Percentiles rank a stretch among this genome's conserved stretches.
Conservation (phyloP, 2,888 invertebrate species). For the Endomychus coccineus region DNA sequence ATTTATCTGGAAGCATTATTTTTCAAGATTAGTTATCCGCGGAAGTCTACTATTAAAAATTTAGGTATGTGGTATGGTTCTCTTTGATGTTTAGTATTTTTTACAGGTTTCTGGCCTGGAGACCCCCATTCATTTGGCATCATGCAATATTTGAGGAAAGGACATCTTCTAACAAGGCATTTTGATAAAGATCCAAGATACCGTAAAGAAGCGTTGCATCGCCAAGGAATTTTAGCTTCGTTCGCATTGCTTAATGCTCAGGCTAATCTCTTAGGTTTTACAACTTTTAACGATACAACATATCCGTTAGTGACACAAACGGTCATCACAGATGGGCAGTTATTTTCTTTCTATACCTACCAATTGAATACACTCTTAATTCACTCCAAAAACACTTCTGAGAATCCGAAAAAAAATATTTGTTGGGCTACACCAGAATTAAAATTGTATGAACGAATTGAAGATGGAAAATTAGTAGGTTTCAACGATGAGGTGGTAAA, state of each 20-base stretch:
- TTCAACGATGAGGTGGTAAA: conserved; percentile 75
- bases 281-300: conserved; percentile 80
- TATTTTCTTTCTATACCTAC: conserved; percentile 81
- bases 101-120: conserved; percentile 77
- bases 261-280: conserved; percentile 82
- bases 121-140: conserved; percentile 69
- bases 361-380: conserved; percentile 82
- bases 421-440: conserved; percentile 70
- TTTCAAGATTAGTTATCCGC: too few relatives aligned
- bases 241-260: conserved; percentile 75
- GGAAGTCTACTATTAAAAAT: too few relatives aligned
- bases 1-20: conserved; percentile 9
- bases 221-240: conserved; percentile 69
- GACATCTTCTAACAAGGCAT: conserved; percentile 49
- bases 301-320: conserved; percentile 88
- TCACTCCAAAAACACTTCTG: conserved; percentile 54
- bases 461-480: conserved; percentile 64
- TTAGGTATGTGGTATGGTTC: too few relatives aligned
- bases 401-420: conserved; percentile 66
- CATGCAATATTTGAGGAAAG: conserved; percentile 64
- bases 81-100: conserved; percentile 12
- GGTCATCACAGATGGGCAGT: conserved; percentile 78
- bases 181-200: conserved; percentile 49
- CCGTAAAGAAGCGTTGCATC: conserved; percentile 57
- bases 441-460: conserved; percentile 66